Evolutionary conservation across 2,888 invertebrate genomes (phyloP).

Genomic region (Steinernema hermaphroditum): DNA sequence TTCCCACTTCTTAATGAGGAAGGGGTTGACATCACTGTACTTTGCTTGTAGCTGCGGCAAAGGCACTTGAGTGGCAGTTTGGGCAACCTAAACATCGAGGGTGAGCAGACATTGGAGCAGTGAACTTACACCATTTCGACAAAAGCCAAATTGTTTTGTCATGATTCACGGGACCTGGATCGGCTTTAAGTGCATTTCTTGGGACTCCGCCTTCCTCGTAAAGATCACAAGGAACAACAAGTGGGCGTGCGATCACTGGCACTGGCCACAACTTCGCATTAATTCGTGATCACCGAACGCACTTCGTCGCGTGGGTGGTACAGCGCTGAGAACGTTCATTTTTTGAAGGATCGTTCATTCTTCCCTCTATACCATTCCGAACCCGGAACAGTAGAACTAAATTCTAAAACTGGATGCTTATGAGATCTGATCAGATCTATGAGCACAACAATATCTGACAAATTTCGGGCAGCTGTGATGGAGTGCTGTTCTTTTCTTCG

Average conservation of each 20-base stretch:
- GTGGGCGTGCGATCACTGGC: background rate
- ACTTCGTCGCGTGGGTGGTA: background rate
- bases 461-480: too few species aligned
- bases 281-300: background rate
- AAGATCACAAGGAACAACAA: conserved; percentile 1
- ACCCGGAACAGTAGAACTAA: too few species aligned
- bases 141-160: background rate
- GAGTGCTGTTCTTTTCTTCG: too few species aligned
- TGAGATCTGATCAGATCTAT: too few species aligned
- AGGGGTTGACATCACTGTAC: conserved; percentile 57
- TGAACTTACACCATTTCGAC: conserved; percentile 5
- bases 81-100: background rate
- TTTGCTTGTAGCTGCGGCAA: conserved; percentile 51
- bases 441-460: too few species aligned
- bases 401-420: too few species aligned
- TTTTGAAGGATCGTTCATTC: too few species aligned
- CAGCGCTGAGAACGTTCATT: too few species aligned
- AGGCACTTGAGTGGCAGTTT: conserved; percentile 15
- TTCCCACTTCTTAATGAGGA: conserved; percentile 64
- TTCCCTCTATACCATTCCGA: too few species aligned
- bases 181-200: background rate
- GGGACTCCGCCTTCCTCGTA: background rate
- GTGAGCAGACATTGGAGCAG: background rate
- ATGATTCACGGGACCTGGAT: background rate
- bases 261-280: background rate